phyloP scores from a whole-genome alignment of 2,113 vertebrate genomes.

The Cryptotis parvus region DNA sequence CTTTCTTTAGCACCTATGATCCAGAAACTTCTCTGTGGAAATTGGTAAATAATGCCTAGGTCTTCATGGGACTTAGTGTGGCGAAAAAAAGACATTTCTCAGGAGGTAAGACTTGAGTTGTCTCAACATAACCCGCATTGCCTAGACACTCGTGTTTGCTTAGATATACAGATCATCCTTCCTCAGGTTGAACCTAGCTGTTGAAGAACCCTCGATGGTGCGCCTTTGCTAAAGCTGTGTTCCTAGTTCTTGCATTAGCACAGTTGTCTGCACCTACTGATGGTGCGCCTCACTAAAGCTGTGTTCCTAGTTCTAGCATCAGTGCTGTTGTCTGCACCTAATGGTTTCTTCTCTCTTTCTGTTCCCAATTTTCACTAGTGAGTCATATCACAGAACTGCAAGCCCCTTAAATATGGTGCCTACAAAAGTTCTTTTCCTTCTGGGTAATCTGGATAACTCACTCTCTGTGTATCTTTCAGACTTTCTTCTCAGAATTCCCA shows the following conservation, averaged over 20 bases:
- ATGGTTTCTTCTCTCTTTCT: background rate
- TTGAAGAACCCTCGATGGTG: background rate
- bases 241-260: too few species aligned
- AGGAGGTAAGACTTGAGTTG: background rate
- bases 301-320: too few species aligned
- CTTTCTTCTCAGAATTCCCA: background rate
- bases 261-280: background rate
- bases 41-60: background rate
- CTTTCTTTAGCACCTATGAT: background rate
- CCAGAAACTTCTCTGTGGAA: background rate
- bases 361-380: background rate
- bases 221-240: too few species aligned
- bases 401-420: too few species aligned
- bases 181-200: accelerated
- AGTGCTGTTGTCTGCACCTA: background rate
- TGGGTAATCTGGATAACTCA: background rate
- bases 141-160: background rate
- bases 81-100: background rate
- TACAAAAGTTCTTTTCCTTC: background rate
- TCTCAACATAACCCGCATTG: background rate
- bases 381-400: background rate
- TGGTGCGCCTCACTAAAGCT: too few species aligned
- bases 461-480: background rate
- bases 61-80: background rate
- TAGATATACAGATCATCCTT: background rate